phyloP scores from a whole-genome alignment of 2,888 invertebrate species.

The Theretra japonica region DNA sequence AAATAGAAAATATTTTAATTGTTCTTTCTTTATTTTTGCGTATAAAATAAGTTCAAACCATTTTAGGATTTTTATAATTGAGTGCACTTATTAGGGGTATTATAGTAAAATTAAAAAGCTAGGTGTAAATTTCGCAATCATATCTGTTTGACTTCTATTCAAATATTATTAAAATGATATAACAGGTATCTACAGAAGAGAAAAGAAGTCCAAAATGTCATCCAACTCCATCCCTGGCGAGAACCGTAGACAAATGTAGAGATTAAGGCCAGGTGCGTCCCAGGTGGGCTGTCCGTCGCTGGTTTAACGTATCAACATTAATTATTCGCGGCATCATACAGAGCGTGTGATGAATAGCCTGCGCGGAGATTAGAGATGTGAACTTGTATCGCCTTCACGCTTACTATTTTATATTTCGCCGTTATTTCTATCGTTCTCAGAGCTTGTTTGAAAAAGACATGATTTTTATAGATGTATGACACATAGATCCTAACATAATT shows the following conservation, averaged over 20 bases:
- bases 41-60: no score
- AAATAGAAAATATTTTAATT: no score
- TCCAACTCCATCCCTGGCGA: background rate
- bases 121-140: no score
- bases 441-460: no score
- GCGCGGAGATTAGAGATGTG: background rate
- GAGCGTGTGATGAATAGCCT: conserved; percentile 13
- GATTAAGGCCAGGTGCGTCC: conserved; percentile 24
- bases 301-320: conserved; percentile 21
- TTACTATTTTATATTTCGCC: background rate
- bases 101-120: no score
- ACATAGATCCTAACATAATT: no score
- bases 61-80: no score
- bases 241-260: conserved; percentile 15
- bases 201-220: background rate
- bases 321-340: conserved; percentile 21
- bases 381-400: background rate
- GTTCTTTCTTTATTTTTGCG: no score
- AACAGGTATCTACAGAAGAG: background rate
- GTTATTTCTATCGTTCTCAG: no score
- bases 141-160: background rate
- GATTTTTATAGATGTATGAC: no score
- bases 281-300: conserved; percentile 28
- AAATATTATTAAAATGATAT: background rate
- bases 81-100: no score